Evolutionary conservation across 2,888 invertebrate species (phyloP).

Genomic region (Pseudoips prasinana): DNA sequence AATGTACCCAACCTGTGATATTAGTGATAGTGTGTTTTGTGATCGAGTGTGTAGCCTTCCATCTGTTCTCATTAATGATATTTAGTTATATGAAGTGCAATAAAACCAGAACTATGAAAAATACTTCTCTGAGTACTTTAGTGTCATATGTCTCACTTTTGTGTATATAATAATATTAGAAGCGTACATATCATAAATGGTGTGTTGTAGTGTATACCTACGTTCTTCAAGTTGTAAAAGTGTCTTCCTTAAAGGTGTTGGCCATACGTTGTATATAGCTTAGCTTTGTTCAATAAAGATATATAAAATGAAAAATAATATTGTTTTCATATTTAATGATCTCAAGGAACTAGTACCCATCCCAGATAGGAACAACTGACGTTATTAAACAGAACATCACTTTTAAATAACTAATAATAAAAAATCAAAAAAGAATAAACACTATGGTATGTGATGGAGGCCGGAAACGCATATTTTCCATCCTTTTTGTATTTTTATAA

Average conservation of each 20-base stretch:
- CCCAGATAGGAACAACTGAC: too few relatives aligned
- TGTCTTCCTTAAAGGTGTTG: slow-evolving; percentile 21
- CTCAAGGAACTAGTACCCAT: too few relatives aligned
- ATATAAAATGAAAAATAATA: neutral
- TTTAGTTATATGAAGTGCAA: slow-evolving; percentile 26
- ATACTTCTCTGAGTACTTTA: slow-evolving; percentile 13
- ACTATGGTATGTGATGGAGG: too few relatives aligned
- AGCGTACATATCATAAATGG: slow-evolving; percentile 8
- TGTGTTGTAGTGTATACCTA: too few relatives aligned
- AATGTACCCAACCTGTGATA: slow-evolving; percentile 66
- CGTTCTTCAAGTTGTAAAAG: slow-evolving; percentile 3
- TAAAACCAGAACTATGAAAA: slow-evolving; percentile 14
- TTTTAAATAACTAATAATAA: too few relatives aligned
- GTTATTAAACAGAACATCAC: too few relatives aligned
- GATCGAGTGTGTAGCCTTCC: slow-evolving; percentile 38
- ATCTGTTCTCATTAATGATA: slow-evolving; percentile 48
- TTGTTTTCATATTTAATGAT: too few relatives aligned
- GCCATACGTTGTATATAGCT: slow-evolving; percentile 34
- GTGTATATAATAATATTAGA: slow-evolving; percentile 7
- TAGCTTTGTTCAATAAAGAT: slow-evolving; percentile 29
- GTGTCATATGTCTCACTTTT: slow-evolving; percentile 6
- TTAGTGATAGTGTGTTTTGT: slow-evolving; percentile 57
- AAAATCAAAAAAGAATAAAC: too few relatives aligned
- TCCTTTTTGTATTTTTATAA: too few relatives aligned
- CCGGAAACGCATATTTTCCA: too few relatives aligned